phyloP scores from a whole-genome alignment of 30 jellyfish, hydroid and myxozoan species.

The Rhopilema esculentum region DNA sequence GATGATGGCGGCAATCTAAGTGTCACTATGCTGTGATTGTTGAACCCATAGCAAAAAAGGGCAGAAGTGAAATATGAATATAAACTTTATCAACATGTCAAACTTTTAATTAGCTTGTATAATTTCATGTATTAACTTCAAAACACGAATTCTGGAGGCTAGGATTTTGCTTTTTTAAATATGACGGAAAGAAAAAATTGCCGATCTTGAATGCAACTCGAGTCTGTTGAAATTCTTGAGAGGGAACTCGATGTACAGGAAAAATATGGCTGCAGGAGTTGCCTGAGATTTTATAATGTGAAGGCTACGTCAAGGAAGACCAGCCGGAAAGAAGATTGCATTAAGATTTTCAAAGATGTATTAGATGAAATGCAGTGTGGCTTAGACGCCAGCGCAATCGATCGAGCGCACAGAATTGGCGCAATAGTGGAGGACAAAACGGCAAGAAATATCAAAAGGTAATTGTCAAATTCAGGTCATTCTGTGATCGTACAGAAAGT shows the following conservation, averaged over 20 bases:
- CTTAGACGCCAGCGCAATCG: slow-evolving; percentile 4
- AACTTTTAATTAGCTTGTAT: too few relatives aligned
- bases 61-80: too few relatives aligned
- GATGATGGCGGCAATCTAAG: too few relatives aligned
- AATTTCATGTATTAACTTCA: too few relatives aligned
- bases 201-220: too few relatives aligned
- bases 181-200: too few relatives aligned
- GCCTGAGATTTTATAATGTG: slow-evolving; percentile 7
- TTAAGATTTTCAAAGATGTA: slow-evolving; percentile 3
- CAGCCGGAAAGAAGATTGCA: slow-evolving; percentile 31
- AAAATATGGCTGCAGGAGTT: slow-evolving; percentile 21
- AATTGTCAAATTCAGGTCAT: slow-evolving; percentile 12
- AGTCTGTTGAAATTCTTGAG: background rate
- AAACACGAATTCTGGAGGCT: too few relatives aligned
- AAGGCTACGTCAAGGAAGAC: slow-evolving; percentile 7
- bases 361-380: slow-evolving; percentile 24
- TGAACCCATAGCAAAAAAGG: too few relatives aligned
- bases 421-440: background rate
- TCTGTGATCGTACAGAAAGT: slow-evolving; percentile 18
- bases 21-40: too few relatives aligned
- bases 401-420: slow-evolving; percentile 37
- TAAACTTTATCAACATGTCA: too few relatives aligned
- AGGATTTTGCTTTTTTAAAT: too few relatives aligned
- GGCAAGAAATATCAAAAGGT: slow-evolving; percentile 10
- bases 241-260: background rate